These are phyloP conservation scores for Hyles euphorbiae DNA, from an alignment of 1,140 invertebrate genomes.

Conservation along the genomic window DNA sequence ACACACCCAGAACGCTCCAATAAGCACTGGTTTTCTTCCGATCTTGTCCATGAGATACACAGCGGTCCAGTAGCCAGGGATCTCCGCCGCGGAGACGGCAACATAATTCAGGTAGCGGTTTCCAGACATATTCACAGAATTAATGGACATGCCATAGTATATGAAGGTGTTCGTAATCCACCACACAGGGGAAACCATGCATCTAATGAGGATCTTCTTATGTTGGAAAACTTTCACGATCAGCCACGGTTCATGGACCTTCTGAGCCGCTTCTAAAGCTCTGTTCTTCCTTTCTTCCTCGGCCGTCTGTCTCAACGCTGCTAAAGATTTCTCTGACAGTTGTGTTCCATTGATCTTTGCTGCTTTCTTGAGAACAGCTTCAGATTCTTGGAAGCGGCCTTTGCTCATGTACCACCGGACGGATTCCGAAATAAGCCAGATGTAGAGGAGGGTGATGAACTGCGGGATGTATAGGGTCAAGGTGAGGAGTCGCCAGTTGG, in stretches of 20 bases:
- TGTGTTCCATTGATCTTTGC: constrained; percentile 80
- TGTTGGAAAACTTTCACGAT: constrained; percentile 20
- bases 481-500: constrained; percentile 82
- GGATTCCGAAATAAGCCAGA: constrained; percentile 79
- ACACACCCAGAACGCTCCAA: constrained; percentile 76
- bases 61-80: constrained; percentile 81
- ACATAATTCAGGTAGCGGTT: constrained; percentile 83
- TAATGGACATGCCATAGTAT: constrained; percentile 88
- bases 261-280: constrained; percentile 19
- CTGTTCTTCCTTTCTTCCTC: constrained; percentile 18
- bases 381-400: constrained; percentile 79
- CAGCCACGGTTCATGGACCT: constrained; percentile 16
- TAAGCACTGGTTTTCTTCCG: constrained; percentile 78
- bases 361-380: constrained; percentile 74
- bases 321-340: constrained; percentile 75
- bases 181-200: constrained; percentile 80
- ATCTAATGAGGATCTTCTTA: constrained; percentile 71
- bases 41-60: constrained; percentile 77
- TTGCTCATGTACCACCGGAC: constrained; percentile 84
- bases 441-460: constrained; percentile 77
- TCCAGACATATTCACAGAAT: constrained; percentile 83
- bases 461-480: constrained; percentile 80
- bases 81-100: constrained; percentile 79
- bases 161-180: constrained; percentile 84
- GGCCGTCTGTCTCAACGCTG: constrained; percentile 31